A percentile compares a stretch with the other conserved stretches of the same genome.
Evolutionary conservation across 2,888 invertebrate species (phyloP).

Genomic region (Ochropleura plecta): DNA sequence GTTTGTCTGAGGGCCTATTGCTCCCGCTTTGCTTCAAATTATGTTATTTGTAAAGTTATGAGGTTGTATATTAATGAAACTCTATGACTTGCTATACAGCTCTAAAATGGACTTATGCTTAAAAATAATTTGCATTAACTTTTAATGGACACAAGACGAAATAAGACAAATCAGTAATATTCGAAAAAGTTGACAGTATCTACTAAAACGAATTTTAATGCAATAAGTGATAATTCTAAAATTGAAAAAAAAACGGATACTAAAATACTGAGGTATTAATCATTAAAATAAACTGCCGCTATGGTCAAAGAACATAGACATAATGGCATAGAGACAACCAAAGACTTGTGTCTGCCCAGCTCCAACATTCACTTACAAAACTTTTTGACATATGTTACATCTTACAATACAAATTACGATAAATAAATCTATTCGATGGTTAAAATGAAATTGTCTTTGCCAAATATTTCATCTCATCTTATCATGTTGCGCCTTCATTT

Average conservation of each 20-base stretch:
- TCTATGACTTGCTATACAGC: constrained; percentile 5
- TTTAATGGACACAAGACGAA: too few species aligned
- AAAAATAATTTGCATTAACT: too few species aligned
- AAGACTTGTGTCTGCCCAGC: background rate
- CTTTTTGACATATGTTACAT: background rate
- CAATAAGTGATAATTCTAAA: too few species aligned
- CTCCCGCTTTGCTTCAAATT: constrained; percentile 62
- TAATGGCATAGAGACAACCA: background rate
- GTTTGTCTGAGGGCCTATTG: constrained; percentile 66
- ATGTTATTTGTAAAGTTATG: constrained; percentile 37
- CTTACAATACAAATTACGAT: background rate
- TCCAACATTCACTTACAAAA: background rate
- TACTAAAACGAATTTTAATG: too few species aligned
- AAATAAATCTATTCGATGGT: background rate
- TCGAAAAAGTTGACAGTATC: too few species aligned
- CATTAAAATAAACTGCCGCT: too few species aligned
- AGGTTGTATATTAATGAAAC: constrained; percentile 6
- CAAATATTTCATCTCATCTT: constrained; percentile 15
- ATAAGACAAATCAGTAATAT: too few species aligned
- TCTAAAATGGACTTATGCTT: too few species aligned
- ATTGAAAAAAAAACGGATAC: too few species aligned
- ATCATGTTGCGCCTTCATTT: background rate
- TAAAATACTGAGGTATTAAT: too few species aligned
- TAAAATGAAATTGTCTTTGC: background rate
- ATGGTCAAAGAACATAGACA: too few species aligned